These are phyloP conservation scores for Harpalus rufipes DNA, from an alignment of 2,888 invertebrate genomes.

Conservation along the genomic window DNA sequence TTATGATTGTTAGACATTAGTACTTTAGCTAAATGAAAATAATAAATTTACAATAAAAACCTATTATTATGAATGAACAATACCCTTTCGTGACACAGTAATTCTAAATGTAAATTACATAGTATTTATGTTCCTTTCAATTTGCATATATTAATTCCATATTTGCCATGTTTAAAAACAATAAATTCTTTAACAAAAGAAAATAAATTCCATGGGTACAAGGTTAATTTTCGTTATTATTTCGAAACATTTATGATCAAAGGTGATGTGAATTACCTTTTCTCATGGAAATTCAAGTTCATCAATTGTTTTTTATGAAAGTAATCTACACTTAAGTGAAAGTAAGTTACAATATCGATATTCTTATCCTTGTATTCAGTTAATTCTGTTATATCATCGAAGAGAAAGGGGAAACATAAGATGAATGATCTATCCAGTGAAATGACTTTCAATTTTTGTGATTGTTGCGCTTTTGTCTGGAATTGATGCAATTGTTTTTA, in stretches of 20 bases:
- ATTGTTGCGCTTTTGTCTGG: constrained; percentile 46
- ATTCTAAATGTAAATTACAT: neutral
- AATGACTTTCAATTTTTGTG: constrained; percentile 40
- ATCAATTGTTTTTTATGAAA: constrained; percentile 35
- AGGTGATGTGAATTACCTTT: constrained; percentile 20
- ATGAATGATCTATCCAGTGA: constrained; percentile 5
- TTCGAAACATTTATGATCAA: constrained; percentile 21
- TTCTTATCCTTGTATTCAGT: constrained; percentile 22
- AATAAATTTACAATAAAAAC: neutral
- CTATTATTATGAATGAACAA: neutral
- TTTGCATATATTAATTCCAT: neutral
- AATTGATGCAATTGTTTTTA: constrained; percentile 39
- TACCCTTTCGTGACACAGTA: neutral
- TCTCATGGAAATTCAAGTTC: constrained; percentile 24
- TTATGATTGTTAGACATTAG: too few relatives aligned
- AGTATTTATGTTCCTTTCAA: neutral
- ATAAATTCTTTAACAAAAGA: constrained; percentile 36
- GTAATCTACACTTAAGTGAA: constrained; percentile 16
- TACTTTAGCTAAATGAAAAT: neutral
- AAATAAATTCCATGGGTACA: constrained; percentile 16
- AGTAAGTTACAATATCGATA: constrained; percentile 17
- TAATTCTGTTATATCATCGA: constrained; percentile 11
- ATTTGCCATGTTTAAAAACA: constrained; percentile 11
- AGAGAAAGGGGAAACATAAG: constrained; percentile 36
- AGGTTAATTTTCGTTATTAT: constrained; percentile 26